Conservation (phyloP, 2,888 invertebrate genomes). For the Geophilus truncorum region DNA sequence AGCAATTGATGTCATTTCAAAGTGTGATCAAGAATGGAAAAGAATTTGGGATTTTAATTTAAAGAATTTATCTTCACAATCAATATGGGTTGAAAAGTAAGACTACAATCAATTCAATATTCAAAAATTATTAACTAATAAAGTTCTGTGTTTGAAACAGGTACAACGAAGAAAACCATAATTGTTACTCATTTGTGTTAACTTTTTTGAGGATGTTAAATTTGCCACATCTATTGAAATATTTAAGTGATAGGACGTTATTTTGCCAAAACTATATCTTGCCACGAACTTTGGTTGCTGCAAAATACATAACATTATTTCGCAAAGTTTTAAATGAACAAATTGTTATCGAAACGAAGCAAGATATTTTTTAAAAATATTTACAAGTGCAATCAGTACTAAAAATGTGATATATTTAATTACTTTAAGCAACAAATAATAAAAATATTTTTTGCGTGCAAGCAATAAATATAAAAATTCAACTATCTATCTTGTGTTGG, state of each 20-base stretch:
- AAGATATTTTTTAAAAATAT: no score
- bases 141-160: slow-evolving; percentile 40
- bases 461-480: no score
- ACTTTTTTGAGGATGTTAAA: slow-evolving; percentile 68
- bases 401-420: no score
- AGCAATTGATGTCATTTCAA: slow-evolving; percentile 41
- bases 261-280: slow-evolving; percentile 78
- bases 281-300: slow-evolving; percentile 72
- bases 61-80: slow-evolving; percentile 56
- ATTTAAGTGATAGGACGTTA: slow-evolving; percentile 60
- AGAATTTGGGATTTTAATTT: slow-evolving; percentile 67
- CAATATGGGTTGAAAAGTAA: slow-evolving; percentile 45
- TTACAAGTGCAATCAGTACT: no score
- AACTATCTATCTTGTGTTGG: no score
- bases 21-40: slow-evolving; percentile 48
- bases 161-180: slow-evolving; percentile 70
- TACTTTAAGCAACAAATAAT: no score
- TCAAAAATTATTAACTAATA: no score
- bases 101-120: no score
- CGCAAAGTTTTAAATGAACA: slow-evolving; percentile 52
- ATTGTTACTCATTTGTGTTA: slow-evolving; percentile 82
- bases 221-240: slow-evolving; percentile 64
- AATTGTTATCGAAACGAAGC: not conserved
- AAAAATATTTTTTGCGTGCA: no score
- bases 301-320: slow-evolving; percentile 77